These are phyloP conservation scores for Anthophora plumipes DNA, from an alignment of 2,888 invertebrate species.

Conservation along the genomic window DNA sequence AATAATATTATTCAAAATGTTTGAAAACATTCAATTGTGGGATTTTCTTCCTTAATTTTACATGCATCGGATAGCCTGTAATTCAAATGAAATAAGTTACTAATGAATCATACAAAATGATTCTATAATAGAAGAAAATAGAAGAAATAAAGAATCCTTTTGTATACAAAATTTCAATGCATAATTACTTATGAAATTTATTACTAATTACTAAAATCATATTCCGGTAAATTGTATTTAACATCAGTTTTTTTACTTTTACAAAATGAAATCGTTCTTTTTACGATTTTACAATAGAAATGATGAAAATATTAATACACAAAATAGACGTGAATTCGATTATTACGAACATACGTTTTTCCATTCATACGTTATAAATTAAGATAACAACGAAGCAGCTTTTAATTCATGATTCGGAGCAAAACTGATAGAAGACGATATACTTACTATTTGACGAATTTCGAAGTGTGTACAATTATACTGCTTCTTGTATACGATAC, in stretches of 20 bases:
- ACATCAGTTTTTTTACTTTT: too few species aligned
- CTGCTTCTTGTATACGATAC: conserved; percentile 67
- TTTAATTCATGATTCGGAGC: neutral
- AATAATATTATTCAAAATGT: conserved; percentile 17
- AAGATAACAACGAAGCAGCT: neutral
- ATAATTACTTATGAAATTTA: neutral
- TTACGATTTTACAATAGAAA: neutral
- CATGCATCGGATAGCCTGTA: conserved; percentile 45
- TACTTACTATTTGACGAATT: conserved; percentile 44
- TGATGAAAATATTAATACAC: neutral
- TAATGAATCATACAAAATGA: neutral
- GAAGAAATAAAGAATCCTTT: neutral
- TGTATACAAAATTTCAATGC: neutral
- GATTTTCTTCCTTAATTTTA: conserved; percentile 34
- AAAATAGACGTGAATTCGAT: neutral
- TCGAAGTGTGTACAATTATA: conserved; percentile 19
- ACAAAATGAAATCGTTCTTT: neutral
- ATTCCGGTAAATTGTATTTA: too few species aligned
- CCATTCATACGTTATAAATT: neutral
- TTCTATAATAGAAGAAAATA: neutral
- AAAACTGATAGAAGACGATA: neutral
- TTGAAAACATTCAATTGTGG: conserved; percentile 15
- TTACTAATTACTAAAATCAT: neutral
- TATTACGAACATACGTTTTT: neutral
- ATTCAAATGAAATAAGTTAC: conserved; percentile 49